A percentile compares a stretch with the other conserved stretches of the same genome.
Evolutionary conservation across 2,797 vertebrate species (phyloP).

Genomic region (Muscicapa comitata): DNA sequence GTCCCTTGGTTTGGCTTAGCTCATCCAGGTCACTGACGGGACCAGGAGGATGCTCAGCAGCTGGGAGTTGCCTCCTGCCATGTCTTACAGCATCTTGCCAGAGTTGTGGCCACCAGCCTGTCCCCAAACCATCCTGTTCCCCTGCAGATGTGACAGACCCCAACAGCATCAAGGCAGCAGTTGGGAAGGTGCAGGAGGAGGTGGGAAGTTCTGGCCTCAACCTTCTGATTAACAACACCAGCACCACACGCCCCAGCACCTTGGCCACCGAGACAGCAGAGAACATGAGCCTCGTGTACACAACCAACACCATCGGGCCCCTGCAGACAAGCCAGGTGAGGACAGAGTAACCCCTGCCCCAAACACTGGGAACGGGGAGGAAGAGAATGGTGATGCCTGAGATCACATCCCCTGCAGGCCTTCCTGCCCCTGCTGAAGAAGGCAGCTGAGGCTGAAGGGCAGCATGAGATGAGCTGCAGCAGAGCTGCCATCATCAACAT

Average conservation of each 20-base stretch:
- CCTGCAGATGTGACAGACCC: constrained; percentile 12
- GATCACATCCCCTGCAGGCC: neutral
- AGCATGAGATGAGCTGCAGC: constrained; percentile 6
- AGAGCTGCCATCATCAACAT: constrained; percentile 46
- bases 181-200: neutral
- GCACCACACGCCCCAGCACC: neutral
- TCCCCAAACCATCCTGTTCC: neutral
- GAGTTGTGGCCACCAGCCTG: rapidly evolving
- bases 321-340: constrained; percentile 47
- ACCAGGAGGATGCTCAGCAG: neutral
- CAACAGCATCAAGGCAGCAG: constrained; percentile 14
- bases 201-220: neutral
- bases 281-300: constrained; percentile 28
- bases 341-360: neutral
- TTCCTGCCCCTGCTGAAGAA: constrained; percentile 44
- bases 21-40: neutral
- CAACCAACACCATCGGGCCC: constrained; percentile 46
- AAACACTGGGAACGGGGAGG: rapidly evolving
- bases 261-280: neutral
- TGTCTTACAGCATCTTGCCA: neutral
- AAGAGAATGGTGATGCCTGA: neutral
- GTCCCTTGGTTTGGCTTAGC: neutral
- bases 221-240: neutral
- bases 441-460: neutral
- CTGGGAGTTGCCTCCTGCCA: neutral